Evolutionary conservation across 2,888 invertebrate genomes (phyloP).

Genomic region (Amblyjoppa proteus): DNA sequence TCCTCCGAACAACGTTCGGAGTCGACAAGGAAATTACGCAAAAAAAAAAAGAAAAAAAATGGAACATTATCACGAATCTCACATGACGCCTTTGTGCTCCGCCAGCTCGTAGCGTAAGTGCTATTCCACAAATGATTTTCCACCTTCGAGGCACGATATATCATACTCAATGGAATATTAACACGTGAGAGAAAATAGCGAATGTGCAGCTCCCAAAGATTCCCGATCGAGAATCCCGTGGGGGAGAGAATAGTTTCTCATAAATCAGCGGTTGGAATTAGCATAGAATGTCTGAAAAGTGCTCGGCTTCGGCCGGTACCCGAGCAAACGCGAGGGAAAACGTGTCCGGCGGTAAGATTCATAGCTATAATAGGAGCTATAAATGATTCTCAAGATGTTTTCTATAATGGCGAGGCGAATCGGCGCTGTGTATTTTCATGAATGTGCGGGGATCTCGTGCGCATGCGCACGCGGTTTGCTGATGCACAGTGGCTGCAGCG

Average conservation of each 20-base stretch:
- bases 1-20: not conserved
- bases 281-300: conserved; percentile 37
- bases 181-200: not conserved
- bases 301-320: conserved; percentile 1
- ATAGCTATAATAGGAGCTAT: conserved; percentile 46
- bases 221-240: conserved; percentile 23
- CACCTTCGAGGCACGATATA: not conserved
- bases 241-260: conserved; percentile 9
- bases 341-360: conserved; percentile 43
- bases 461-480: not conserved
- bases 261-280: conserved; percentile 38
- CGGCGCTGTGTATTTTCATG: conserved; percentile 13
- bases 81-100: conserved; percentile 3
- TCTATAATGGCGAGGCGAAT: conserved; percentile 2
- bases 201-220: conserved; percentile 10
- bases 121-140: not conserved
- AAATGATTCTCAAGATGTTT: conserved; percentile 41
- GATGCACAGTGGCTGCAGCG: not conserved
- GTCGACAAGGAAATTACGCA: not conserved
- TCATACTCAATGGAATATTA: not conserved
- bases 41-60: not conserved
- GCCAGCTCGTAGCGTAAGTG: not conserved
- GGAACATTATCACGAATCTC: not conserved
- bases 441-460: not conserved
- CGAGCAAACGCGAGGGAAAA: not conserved